These are phyloP conservation scores for Varroa destructor DNA, from an alignment of 1,140 invertebrate genomes.

Conservation along the genomic window DNA sequence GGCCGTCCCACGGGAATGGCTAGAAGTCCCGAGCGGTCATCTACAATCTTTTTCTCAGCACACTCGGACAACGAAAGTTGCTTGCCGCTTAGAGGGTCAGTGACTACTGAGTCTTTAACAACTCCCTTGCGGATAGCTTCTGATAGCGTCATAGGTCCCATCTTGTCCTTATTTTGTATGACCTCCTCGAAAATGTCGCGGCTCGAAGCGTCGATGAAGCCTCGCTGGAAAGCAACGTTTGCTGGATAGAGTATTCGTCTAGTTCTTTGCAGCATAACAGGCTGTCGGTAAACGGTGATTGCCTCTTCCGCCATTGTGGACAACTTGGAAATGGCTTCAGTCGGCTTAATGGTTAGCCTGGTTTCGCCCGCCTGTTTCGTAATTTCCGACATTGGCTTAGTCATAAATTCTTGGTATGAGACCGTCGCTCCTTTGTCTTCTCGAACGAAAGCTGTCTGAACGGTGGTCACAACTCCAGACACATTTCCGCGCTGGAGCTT, in stretches of 20 bases:
- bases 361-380: slow-evolving; percentile 30
- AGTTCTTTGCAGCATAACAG: slow-evolving; percentile 61
- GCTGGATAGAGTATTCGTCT: slow-evolving; percentile 54
- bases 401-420: slow-evolving; percentile 7
- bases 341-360: slow-evolving; percentile 29
- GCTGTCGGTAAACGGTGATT: slow-evolving; percentile 36
- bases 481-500: slow-evolving; percentile 29
- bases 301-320: not conserved
- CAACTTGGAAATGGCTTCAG: slow-evolving; percentile 9
- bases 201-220: slow-evolving; percentile 59
- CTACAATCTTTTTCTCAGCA: slow-evolving; percentile 64
- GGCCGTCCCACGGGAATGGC: slow-evolving; percentile 65
- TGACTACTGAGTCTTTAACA: slow-evolving; percentile 59
- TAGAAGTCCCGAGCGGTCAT: slow-evolving; percentile 57
- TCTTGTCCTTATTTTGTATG: slow-evolving; percentile 47
- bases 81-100: slow-evolving; percentile 67
- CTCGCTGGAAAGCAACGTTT: slow-evolving; percentile 55
- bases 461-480: slow-evolving; percentile 29
- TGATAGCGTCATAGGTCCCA: slow-evolving; percentile 50
- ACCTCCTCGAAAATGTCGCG: slow-evolving; percentile 51
- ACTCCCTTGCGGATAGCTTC: slow-evolving; percentile 61
- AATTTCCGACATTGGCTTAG: slow-evolving; percentile 28
- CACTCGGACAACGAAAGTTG: slow-evolving; percentile 65
- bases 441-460: slow-evolving; percentile 8
- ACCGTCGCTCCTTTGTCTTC: slow-evolving; percentile 20